Conservation (phyloP, 2,888 invertebrate genomes). For the Galeruca laticollis region DNA sequence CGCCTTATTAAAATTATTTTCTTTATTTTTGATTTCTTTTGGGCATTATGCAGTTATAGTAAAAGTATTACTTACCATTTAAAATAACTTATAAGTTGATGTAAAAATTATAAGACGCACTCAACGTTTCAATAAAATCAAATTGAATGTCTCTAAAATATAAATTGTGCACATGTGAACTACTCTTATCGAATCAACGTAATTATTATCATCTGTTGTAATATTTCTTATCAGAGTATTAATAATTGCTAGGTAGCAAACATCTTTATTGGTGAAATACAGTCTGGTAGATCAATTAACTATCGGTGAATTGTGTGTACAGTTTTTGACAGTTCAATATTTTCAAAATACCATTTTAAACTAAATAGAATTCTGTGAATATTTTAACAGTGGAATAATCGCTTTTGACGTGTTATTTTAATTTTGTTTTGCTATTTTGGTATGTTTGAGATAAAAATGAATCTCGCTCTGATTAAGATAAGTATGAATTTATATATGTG, state of each 20-base stretch:
- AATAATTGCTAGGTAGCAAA: conserved; percentile 10
- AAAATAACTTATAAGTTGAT: too few relatives aligned
- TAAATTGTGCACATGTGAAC: conserved; percentile 1
- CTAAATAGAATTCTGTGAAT: not conserved
- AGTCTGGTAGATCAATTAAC: not conserved
- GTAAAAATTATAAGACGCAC: not conserved
- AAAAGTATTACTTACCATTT: too few relatives aligned
- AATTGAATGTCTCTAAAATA: not conserved
- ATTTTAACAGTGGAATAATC: too few relatives aligned
- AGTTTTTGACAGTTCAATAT: conserved; percentile 7
- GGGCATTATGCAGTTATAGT: too few relatives aligned
- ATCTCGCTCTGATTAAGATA: not conserved
- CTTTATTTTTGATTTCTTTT: too few relatives aligned
- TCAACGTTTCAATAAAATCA: not conserved
- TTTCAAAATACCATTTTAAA: not conserved
- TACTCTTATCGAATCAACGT: not conserved
- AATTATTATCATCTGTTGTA: conserved; percentile 6
- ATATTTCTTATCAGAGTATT: conserved; percentile 15
- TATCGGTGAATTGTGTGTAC: not conserved
- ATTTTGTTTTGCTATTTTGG: not conserved
- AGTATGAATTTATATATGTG: not conserved
- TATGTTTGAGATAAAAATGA: not conserved
- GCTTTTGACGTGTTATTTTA: not conserved
- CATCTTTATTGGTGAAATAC: not conserved
- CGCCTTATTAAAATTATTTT: too few relatives aligned